Percentiles rank a stretch among this genome's conserved stretches.
These are phyloP conservation scores for Lathamus discolor DNA, from an alignment of 2,113 vertebrate species.

Conservation along the genomic window DNA sequence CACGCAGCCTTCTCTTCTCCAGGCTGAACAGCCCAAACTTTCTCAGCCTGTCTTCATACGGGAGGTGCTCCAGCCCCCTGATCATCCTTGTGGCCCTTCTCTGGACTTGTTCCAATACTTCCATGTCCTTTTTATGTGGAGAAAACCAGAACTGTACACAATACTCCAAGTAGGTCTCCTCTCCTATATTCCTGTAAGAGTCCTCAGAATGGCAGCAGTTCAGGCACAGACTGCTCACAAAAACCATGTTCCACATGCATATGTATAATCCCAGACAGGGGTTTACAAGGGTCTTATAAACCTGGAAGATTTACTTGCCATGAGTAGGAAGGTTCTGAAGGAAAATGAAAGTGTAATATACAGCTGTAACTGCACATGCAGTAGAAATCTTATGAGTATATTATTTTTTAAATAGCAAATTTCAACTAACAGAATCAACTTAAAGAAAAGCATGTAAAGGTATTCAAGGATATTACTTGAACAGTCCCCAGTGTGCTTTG, in stretches of 20 bases:
- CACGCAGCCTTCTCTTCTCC: neutral
- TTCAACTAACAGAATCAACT: neutral
- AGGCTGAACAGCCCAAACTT: no score
- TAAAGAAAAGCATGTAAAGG: neutral
- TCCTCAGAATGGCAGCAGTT: neutral
- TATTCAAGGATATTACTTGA: neutral
- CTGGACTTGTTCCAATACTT: neutral
- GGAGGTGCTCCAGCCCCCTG: neutral
- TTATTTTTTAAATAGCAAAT: neutral
- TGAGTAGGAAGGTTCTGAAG: neutral
- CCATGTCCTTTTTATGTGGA: neutral
- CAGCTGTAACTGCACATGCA: neutral
- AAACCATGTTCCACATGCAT: neutral
- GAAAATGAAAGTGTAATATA: neutral
- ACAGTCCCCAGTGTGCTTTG: neutral
- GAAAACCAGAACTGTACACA: neutral
- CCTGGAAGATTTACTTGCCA: neutral
- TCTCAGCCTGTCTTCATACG: no score
- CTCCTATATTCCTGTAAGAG: neutral
- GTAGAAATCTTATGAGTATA: neutral
- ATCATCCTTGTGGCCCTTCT: neutral
- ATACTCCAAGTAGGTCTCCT: neutral
- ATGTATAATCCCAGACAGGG: neutral
- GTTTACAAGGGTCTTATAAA: neutral
- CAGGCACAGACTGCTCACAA: constrained; percentile 21